Evolutionary conservation across 2,888 invertebrate species (phyloP).

Genomic region (Calameuta pallipes): DNA sequence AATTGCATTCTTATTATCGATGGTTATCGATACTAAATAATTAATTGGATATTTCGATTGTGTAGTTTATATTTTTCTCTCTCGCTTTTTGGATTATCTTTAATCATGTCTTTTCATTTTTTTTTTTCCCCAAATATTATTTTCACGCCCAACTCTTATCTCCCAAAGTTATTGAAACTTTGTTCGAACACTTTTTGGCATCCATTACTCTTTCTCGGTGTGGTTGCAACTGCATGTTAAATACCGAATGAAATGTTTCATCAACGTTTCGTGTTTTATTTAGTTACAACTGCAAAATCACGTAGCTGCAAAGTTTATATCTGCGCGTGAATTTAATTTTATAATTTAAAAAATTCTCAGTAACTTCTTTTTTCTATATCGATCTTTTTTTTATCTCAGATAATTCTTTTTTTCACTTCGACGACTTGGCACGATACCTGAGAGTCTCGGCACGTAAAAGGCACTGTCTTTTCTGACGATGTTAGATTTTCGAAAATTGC

Average conservation of each 20-base stretch:
- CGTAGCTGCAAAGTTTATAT: background rate
- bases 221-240: background rate
- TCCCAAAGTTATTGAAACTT: background rate
- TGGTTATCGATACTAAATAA: background rate
- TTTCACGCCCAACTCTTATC: background rate
- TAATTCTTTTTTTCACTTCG: slow-evolving; percentile 5
- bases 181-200: slow-evolving; percentile 42
- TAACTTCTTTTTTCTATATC: slow-evolving; percentile 8
- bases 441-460: slow-evolving; percentile 25
- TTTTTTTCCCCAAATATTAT: background rate
- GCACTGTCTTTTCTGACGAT: slow-evolving; percentile 32
- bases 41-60: background rate
- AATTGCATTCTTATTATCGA: background rate
- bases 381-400: slow-evolving; percentile 8
- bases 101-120: background rate
- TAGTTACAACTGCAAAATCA: background rate
- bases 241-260: background rate
- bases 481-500: slow-evolving; percentile 1
- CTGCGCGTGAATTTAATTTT: background rate
- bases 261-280: background rate
- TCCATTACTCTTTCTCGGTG: slow-evolving; percentile 22
- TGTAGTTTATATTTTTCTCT: background rate
- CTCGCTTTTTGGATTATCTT: background rate
- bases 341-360: background rate
- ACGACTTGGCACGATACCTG: slow-evolving; percentile 41